Evolutionary conservation across 2,888 invertebrate genomes (phyloP).

Genomic region (Protodeltote pygarga): DNA sequence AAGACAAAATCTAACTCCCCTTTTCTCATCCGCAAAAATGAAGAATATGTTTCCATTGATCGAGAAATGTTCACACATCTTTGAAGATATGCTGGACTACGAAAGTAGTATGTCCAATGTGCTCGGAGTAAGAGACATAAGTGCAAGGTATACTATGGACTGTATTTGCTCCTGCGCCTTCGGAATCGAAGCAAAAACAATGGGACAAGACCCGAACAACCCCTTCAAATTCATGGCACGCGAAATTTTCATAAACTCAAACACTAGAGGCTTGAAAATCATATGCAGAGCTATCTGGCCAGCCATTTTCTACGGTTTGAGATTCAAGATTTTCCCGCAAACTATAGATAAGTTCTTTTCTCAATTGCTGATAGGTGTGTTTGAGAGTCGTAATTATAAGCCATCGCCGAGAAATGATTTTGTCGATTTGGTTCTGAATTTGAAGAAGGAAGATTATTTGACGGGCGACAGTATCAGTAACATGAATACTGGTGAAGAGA

Average conservation of each 20-base stretch:
- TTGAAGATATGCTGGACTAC: constrained; percentile 55
- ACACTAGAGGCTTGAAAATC: constrained; percentile 46
- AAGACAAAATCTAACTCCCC: constrained; percentile 64
- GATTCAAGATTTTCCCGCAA: constrained; percentile 51
- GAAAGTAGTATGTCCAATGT: constrained; percentile 25
- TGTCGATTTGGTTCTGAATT: constrained; percentile 59
- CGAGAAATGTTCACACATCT: constrained; percentile 47
- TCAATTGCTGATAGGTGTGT: constrained; percentile 53
- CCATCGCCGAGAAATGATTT: constrained; percentile 62
- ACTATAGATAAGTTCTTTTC: constrained; percentile 56
- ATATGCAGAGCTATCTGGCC: constrained; percentile 61
- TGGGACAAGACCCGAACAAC: constrained; percentile 38
- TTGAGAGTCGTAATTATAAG: constrained; percentile 52
- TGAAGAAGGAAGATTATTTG: constrained; percentile 56
- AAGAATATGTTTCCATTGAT: constrained; percentile 70
- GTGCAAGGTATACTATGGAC: constrained; percentile 64
- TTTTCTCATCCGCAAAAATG: constrained; percentile 69
- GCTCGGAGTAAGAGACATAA: constrained; percentile 46
- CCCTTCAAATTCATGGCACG: constrained; percentile 54
- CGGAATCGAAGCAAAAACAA: constrained; percentile 45
- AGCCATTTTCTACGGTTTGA: constrained; percentile 57
- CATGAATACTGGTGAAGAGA: constrained; percentile 39
- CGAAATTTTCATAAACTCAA: constrained; percentile 52
- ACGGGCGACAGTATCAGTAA: constrained; percentile 58
- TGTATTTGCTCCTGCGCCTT: constrained; percentile 56